These are phyloP conservation scores for Telmatochromis brachygnathus DNA, from an alignment of 2,113 vertebrate genomes.

Conservation along the genomic window DNA sequence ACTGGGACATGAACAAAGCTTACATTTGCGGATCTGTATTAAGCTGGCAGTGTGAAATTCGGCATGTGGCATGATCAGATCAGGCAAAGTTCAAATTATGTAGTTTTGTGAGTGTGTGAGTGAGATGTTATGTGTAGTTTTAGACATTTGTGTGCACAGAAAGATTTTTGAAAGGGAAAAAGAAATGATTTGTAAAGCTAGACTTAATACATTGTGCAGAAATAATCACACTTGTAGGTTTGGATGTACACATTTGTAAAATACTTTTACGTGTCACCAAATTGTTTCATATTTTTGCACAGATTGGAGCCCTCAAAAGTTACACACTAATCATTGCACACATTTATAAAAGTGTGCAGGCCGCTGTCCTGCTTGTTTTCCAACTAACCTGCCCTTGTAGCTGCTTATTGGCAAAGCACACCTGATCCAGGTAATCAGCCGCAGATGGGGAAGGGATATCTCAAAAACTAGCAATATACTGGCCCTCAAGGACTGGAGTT, in stretches of 20 bases:
- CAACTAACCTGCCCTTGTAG: neutral
- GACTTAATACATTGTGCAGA: neutral
- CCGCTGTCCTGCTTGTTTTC: neutral
- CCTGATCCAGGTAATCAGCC: neutral
- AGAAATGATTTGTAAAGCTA: neutral
- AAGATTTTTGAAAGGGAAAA: neutral
- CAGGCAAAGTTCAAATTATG: rapidly evolving
- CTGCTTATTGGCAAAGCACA: neutral
- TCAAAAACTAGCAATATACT: neutral
- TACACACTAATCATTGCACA: neutral
- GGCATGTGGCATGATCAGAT: neutral
- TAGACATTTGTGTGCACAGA: neutral
- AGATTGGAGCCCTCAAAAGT: rapidly evolving
- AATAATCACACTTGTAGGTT: neutral
- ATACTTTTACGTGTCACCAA: neutral
- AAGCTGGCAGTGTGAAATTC: neutral
- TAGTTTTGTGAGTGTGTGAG: neutral
- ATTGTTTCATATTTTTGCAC: rapidly evolving
- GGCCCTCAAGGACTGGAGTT: neutral
- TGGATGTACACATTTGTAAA: neutral
- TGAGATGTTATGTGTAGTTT: neutral
- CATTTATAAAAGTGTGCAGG: neutral
- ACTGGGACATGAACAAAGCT: neutral
- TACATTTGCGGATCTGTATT: neutral
- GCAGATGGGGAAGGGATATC: neutral